Evolutionary conservation across 2,113 vertebrate genomes (phyloP), one percentile per base, ranked within the genome.

Genomic region (Otolemur garnettii): DNA sequence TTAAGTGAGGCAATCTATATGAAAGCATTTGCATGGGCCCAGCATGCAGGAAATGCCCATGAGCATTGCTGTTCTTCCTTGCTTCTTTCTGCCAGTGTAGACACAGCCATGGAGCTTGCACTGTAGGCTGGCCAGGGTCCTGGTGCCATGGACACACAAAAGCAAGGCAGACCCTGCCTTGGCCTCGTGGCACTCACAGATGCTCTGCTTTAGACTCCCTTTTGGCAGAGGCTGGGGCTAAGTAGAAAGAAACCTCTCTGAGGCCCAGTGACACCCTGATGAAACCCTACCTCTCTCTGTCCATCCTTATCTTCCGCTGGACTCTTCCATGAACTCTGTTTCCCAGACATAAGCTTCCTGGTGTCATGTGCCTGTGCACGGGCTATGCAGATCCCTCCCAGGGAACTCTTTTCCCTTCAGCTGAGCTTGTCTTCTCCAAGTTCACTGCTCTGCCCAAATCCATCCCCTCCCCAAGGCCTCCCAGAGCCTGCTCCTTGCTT

Each of bases 121-220:
- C 22, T 78, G 81, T 64, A 55, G 93, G 12, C 79, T 98, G 97
- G 96, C 90, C 86, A 93, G 98, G 93, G 26, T 11, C 30, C 83
- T 60, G 12, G 74, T 11, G 4, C 1, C 1, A 26, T 13, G 26
- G 62, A 64, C 4, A 4, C 62, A 64, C 62, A 26, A 64, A 35
- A 68, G 24, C 62, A 35, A 18, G 33, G 30, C 11, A 18, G 81
- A 42, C 10, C 7, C n/a, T 30, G 33, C 5, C 66, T 60, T 12
- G 57, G 10, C 28, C 22, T 60, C 14, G 4, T 0, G 4, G 77
- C 72, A 15, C 13, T 62, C 80, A 53, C 2, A 15, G 55, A 33
- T 10, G 9, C 53, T 90, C 22, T 33, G 14, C 62, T 87, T 42
- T 12, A 59, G 9, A 50, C 21, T 55, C 84, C 75, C 35, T 14